phyloP scores from a whole-genome alignment of 2,888 invertebrate genomes.

The Microctonus aethiopoides region DNA sequence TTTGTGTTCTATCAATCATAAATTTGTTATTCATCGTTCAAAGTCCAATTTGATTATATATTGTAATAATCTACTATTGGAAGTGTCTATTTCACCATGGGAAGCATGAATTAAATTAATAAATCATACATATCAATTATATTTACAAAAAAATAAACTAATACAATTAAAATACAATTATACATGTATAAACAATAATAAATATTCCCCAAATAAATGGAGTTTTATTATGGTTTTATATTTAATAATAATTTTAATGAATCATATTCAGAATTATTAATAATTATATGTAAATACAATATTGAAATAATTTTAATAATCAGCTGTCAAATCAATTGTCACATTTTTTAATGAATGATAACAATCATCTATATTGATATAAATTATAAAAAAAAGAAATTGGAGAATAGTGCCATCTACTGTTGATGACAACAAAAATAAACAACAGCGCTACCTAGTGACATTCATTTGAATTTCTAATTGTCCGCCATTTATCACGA shows the following conservation, averaged over 20 bases:
- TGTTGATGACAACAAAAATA: too few species aligned
- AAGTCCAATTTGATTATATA: background rate
- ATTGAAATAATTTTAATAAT: background rate
- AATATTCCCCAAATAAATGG: too few species aligned
- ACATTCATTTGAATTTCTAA: background rate
- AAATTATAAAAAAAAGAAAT: background rate
- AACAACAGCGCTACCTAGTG: background rate
- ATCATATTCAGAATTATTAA: background rate
- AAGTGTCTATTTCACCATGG: background rate
- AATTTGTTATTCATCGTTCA: constrained; percentile 15
- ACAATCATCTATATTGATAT: too few species aligned
- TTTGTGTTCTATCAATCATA: background rate
- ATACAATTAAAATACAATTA: too few species aligned
- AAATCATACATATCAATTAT: background rate
- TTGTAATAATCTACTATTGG: constrained; percentile 5
- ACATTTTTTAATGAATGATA: too few species aligned
- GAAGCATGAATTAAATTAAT: background rate
- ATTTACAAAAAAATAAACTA: background rate
- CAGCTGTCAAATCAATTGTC: background rate
- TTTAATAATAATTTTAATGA: background rate
- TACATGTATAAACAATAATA: too few species aligned
- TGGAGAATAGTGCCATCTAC: background rate
- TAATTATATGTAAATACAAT: background rate
- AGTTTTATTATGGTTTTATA: background rate
- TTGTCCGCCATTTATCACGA: background rate